Base-by-base conservation (phyloP, 2,113 vertebrate species). In the Cairina moschata region DNA sequence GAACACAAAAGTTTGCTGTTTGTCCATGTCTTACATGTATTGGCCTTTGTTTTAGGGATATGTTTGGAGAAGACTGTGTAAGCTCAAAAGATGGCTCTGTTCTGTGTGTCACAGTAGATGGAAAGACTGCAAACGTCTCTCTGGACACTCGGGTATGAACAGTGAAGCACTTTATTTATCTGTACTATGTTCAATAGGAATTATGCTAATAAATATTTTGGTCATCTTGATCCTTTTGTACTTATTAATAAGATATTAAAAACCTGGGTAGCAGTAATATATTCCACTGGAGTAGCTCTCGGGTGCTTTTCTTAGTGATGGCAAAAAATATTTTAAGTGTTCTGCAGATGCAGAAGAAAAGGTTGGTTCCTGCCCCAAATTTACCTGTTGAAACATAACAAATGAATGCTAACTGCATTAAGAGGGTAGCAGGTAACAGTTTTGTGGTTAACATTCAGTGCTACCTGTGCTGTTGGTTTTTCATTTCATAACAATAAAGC, bases 11-110 rank as follows among this genome's bases (percentile, higher is more conserved):
- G 9, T 34, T 55, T 88, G 68, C 60, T 54, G 23, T 71, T 81
- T 40, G 54, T 55, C n/a, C 71, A 21, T 4, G 0, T 46, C 38
- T 96, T 23, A 59, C 22, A 60, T 9, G 3, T 32, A 17, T 0
- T 22, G 52, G 1, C 55, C 34, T 96, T 66, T 84, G 25, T 89
- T 96, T 92, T 92, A 98, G 99, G 88, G 99, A 99, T 96, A 99
- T 99, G 98, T 99, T 99, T 92, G 99, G 99, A 81, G 99, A 99
- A 58, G 98, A 99, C 60, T 99, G 98, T 71, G 98, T 99, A 34
- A 98, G 97, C 71, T 97, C 98, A 25, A 98, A 98, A 66, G 98
- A 99, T 13, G 96, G 97, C 55, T 97, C 96, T 31, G 78, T 97
- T 50, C 83, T 99, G 32, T 98, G 97, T 5, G 94, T 99, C 96